Evolutionary conservation across 2,888 invertebrate genomes (phyloP), one percentile per base, ranked within the genome.

Genomic region (Spisula subtruncata): DNA sequence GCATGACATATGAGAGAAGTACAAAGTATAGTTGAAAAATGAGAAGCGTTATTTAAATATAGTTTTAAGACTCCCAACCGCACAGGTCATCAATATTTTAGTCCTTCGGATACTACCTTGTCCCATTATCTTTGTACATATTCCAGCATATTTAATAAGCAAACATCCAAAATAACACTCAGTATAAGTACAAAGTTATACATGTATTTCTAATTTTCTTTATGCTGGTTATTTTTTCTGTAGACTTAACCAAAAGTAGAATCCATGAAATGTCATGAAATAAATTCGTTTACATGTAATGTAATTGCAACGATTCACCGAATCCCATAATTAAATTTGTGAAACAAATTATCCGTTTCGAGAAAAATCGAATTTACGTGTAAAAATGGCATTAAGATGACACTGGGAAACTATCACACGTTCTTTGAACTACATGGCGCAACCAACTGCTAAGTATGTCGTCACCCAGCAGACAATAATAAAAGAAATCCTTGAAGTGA

Each of bases 331-430:
- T 71, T 71, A 71, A 71, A 71, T 71, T 71, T 32, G 71, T 32
- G 71, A 71, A 32, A 71, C 71, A 71, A 71, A 71, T 71, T 71
- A 32, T 71, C 71, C 71, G n/a, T 71, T 71, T 10, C n/a, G 71
- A 71, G 71, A n/a, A 71, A n/a, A 71, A 71, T 71, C 71, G 71
- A 71, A 71, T 71, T 71, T 71, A 32, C 71, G 32, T 71, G 71
- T 32, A 29, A 71, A 71, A 71, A 71, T 71, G 29, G 32, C 71
- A 71, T 29, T 71, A 10, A 71, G 32, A 71, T 32, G 71, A 71
- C 71, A 71, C 32, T 12, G 32, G 71, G 10, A 71, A 71, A 32
- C 32, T 32, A 29, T 71, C 25, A 71, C 71, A 71, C 71, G 71
- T 71, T 32, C 71, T 71, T 71, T 71, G 71, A 71, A 32, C 71